phyloP scores from a whole-genome alignment of 2,888 invertebrate genomes.

The Volucella inanis region DNA sequence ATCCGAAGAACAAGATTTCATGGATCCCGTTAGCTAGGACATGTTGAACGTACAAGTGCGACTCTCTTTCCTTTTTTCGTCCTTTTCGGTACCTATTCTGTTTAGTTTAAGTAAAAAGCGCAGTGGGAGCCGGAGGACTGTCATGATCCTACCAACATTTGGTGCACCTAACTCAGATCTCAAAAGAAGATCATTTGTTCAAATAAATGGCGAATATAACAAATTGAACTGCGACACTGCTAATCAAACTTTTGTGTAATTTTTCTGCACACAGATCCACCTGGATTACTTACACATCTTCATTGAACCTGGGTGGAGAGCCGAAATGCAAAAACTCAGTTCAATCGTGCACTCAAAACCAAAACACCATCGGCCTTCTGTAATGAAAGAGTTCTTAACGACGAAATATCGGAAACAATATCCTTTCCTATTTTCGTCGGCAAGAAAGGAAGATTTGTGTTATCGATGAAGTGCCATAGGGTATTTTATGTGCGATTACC shows the following conservation, averaged over 20 bases:
- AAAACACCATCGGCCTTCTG: constrained; percentile 94
- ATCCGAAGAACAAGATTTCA: too few relatives aligned
- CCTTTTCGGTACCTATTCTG: too few relatives aligned
- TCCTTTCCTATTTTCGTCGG: constrained; percentile 98
- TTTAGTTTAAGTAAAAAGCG: too few relatives aligned
- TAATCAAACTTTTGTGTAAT: constrained; percentile 93
- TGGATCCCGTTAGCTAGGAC: too few relatives aligned
- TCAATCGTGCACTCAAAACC: constrained; percentile 94
- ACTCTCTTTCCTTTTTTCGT: too few relatives aligned
- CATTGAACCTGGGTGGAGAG: constrained; percentile 91
- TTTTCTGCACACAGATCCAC: constrained; percentile 95
- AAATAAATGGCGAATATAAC: constrained; percentile 90
- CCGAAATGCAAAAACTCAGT: constrained; percentile 99
- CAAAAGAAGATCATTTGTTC: constrained; percentile 85
- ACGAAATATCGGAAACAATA: constrained; percentile 90
- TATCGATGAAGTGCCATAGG: constrained; percentile 87
- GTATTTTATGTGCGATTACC: constrained; percentile 93
- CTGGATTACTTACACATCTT: constrained; percentile 94
- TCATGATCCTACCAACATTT: too few relatives aligned
- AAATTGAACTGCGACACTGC: constrained; percentile 92
- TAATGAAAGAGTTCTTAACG: constrained; percentile 93
- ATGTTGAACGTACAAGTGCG: too few relatives aligned
- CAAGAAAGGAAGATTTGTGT: constrained; percentile 92
- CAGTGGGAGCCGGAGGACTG: too few relatives aligned
- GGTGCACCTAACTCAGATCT: too few relatives aligned